Conservation (phyloP, 2,888 invertebrate species). For the Drosophila rubida region DNA sequence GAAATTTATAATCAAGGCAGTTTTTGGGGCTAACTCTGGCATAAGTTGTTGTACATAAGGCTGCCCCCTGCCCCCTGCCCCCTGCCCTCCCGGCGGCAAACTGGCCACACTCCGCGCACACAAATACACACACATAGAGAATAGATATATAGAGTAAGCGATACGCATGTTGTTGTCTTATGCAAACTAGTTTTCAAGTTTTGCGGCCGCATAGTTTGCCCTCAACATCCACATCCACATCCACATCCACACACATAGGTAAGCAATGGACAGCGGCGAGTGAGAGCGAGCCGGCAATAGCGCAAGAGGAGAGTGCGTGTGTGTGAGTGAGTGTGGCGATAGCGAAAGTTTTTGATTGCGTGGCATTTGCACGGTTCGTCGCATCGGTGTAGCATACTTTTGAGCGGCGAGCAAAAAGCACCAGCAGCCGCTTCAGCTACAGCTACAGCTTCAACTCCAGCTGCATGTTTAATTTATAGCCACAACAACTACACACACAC, state of each 20-base stretch:
- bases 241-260: conserved; percentile 21
- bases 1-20: conserved; percentile 81
- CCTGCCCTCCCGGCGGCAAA: not conserved
- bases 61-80: not conserved
- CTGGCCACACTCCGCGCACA: conserved; percentile 10
- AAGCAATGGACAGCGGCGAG: conserved; percentile 41
- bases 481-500: conserved; percentile 20
- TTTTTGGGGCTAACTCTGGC: conserved; percentile 45
- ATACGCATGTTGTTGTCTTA: conserved; percentile 33
- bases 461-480: conserved; percentile 73
- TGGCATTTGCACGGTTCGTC: conserved; percentile 75
- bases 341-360: conserved; percentile 59
- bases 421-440: no score
- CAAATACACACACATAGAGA: not conserved
- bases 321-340: conserved; percentile 7
- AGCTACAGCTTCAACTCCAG: conserved; percentile 42
- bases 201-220: conserved; percentile 69
- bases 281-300: not conserved
- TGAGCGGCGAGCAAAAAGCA: conserved; percentile 31
- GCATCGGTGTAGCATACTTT: conserved; percentile 65
- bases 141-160: conserved; percentile 1
- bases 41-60: conserved; percentile 36
- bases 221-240: conserved; percentile 23
- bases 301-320: not conserved
- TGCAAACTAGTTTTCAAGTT: conserved; percentile 77